These are phyloP conservation scores for Coenobita brevimanus DNA, from an alignment of 1,140 invertebrate species.

Conservation along the genomic window DNA sequence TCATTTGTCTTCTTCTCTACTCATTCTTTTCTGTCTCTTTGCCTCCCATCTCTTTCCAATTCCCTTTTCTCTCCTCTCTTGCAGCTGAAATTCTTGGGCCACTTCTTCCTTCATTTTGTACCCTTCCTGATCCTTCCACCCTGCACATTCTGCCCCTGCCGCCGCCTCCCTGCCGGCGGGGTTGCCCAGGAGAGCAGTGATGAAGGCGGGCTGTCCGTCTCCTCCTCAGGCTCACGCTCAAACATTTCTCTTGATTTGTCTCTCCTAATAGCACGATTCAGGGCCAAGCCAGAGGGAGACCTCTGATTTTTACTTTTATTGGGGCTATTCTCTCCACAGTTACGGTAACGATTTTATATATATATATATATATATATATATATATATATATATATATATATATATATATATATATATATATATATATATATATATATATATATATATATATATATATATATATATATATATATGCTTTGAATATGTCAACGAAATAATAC, in stretches of 20 bases:
- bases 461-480: too few relatives aligned
- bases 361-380: background rate
- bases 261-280: constrained; percentile 49
- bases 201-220: constrained; percentile 47
- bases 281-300: constrained; percentile 1
- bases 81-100: background rate
- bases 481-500: too few relatives aligned
- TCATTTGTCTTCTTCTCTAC: background rate
- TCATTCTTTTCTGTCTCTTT: background rate
- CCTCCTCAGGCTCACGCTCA: constrained; percentile 36
- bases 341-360: background rate
- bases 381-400: background rate
- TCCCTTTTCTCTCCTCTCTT: background rate
- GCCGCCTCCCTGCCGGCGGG: background rate
- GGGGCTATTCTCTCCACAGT: background rate
- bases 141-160: background rate
- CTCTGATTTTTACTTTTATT: constrained; percentile 31
- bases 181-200: constrained; percentile 13
- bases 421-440: too few relatives aligned
- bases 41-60: background rate
- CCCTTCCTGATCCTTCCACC: background rate
- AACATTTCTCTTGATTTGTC: constrained; percentile 59
- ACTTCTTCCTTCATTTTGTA: background rate
- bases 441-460: too few relatives aligned
- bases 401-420: too few relatives aligned